Conservation (phyloP, 2,113 vertebrate genomes). For the Haemorhous mexicanus region DNA sequence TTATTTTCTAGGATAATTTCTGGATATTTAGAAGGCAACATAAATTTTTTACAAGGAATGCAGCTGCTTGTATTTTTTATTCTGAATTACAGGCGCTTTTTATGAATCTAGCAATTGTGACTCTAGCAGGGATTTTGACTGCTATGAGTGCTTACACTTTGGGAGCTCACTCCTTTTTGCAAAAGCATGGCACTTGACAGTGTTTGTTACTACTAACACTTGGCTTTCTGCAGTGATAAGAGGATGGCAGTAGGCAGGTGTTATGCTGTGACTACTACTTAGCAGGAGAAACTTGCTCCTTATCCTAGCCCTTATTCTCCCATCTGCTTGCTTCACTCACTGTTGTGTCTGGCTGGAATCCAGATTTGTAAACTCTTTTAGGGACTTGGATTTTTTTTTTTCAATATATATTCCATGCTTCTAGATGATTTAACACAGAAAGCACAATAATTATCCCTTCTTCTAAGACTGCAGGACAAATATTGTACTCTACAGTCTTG, state of each 20-base stretch:
- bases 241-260: conserved; percentile 57
- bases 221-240: conserved; percentile 31
- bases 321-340: conserved; percentile 56
- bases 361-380: conserved; percentile 19
- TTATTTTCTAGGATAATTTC: neutral
- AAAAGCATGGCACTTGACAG: conserved; percentile 33
- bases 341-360: conserved; percentile 28
- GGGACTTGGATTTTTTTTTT: neutral
- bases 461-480: neutral
- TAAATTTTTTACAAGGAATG: neutral
- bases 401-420: neutral
- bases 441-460: neutral
- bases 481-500: neutral
- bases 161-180: neutral
- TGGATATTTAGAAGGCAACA: neutral
- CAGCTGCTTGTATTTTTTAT: neutral
- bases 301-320: conserved; percentile 29
- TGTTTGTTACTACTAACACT: conserved; percentile 60
- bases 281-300: conserved; percentile 54
- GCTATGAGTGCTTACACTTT: neutral
- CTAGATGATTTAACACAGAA: neutral
- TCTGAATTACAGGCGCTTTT: neutral
- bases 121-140: neutral
- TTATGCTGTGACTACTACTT: conserved; percentile 45
- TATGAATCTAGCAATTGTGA: neutral